Conservation (phyloP, 2,113 vertebrate genomes). For the Petaurus breviceps region DNA sequence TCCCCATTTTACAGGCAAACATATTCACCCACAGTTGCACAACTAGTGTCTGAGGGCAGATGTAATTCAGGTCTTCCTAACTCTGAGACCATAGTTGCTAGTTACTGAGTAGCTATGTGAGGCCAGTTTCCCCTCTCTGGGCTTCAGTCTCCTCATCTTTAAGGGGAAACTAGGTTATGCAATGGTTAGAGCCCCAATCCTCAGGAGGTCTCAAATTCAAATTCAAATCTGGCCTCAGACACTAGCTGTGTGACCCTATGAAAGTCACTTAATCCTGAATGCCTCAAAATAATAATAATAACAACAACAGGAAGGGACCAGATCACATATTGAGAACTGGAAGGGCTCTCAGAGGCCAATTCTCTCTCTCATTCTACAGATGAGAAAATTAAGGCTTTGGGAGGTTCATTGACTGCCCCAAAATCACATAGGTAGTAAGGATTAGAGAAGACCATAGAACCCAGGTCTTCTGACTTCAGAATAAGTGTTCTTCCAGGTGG, state of each 20-base stretch:
- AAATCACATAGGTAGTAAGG: not conserved
- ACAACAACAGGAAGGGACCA: no score
- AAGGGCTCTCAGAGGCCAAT: not conserved
- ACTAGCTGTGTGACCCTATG: no score
- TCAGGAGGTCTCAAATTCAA: no score
- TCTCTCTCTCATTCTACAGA: not conserved
- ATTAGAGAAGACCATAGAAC: not conserved
- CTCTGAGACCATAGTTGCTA: not conserved
- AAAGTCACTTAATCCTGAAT: no score
- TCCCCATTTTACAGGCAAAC: not conserved
- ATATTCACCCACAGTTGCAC: not conserved
- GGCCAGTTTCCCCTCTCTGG: not conserved
- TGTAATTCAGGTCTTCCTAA: not conserved
- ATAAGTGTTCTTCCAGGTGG: no score
- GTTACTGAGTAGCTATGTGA: not conserved
- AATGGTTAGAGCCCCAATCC: no score
- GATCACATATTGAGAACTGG: not conserved
- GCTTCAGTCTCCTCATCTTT: not conserved
- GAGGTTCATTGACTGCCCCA: not conserved
- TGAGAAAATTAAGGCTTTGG: not conserved
- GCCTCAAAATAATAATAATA: no score
- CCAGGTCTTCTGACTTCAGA: not conserved
- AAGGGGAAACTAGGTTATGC: not conserved
- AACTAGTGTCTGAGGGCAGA: not conserved
- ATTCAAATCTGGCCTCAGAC: no score